Evolutionary conservation across 2,797 vertebrate species (phyloP), one percentile per base, ranked within the genome.

Genomic region (Cyclopterus lumpus): DNA sequence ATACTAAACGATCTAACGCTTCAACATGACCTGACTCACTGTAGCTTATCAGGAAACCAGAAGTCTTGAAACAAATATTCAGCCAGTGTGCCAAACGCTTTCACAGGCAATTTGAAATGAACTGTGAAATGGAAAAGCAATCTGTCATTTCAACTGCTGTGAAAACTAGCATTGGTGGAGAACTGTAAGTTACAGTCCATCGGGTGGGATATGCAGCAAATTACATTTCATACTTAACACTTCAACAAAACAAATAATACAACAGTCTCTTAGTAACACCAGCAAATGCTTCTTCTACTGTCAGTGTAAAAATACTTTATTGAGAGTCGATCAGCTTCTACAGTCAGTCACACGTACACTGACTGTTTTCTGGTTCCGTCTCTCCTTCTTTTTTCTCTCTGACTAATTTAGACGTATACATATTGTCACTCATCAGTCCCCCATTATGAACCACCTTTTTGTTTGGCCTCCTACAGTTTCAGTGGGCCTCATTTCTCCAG

Each of bases 351-450:
- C 44, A 28, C 75, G 63, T 57, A 59, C 42, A n/a, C 22, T 65
- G 60, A 63, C 42, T 75, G 28, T 61, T 73, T 73, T 77, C 60
- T 58, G 1, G 59, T 54, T 84, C 44, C 79, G 24, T 79, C 30
- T 63, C 58, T 78, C 57, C 24, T 49, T 71, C 59, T 68, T 66
- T 15, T 79, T 34, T 58, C 70, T 75, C 46, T 79, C 59, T 30
- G 38, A 72, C 80, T 79, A 63, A 83, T 76, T 84, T 65, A 67
- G 67, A 88, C 64, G 71, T 59, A 34, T 71, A 89, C 73, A 69
- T 81, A 84, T 82, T 78, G 81, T 93, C 88, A 87, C 79, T 89
- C 80, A 9, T 86, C 88, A 81, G 83, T 66, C 75, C 18, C 48
- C 78, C 75, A 89, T 88, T 90, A 86, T 64, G 79, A 84, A 59